Evolutionary conservation across 2,113 vertebrate genomes (phyloP).

Genomic region (Cottus gobio): DNA sequence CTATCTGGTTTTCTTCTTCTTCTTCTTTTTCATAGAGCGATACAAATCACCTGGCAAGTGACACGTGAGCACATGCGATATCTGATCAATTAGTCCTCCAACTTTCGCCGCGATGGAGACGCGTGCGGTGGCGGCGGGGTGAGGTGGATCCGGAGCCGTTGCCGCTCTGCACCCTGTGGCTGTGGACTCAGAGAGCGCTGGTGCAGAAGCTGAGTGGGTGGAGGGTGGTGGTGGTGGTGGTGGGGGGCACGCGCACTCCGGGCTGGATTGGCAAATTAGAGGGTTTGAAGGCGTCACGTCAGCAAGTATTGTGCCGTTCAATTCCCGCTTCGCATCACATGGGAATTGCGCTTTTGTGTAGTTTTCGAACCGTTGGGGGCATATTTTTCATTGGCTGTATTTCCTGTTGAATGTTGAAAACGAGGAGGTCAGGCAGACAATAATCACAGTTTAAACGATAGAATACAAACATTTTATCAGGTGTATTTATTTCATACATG

Average conservation of each 20-base stretch:
- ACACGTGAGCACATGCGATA: background rate
- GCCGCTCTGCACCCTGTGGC: conserved; percentile 48
- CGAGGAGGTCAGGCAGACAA: background rate
- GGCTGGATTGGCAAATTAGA: conserved; percentile 62
- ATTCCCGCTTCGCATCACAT: conserved; percentile 27
- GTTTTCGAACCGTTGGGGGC: background rate
- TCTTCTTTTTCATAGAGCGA: conserved; percentile 13
- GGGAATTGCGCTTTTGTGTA: background rate
- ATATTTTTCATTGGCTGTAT: conserved; percentile 13
- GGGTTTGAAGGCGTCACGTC: conserved; percentile 65
- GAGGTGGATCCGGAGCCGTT: conserved; percentile 26
- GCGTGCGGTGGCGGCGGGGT: background rate
- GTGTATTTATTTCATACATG: background rate
- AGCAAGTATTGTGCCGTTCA: conserved; percentile 53
- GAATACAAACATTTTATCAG: background rate
- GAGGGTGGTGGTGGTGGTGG: background rate
- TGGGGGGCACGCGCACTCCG: conserved; percentile 15
- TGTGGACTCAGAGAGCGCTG: conserved; percentile 45
- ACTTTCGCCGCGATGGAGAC: conserved; percentile 53
- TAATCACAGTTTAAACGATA: background rate
- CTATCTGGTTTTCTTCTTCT: background rate
- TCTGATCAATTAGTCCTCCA: conserved; percentile 37
- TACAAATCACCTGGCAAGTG: conserved; percentile 16
- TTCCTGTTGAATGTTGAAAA: conserved; percentile 2
- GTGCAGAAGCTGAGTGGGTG: conserved; percentile 32